These are phyloP conservation scores for Daubentonia madagascariensis DNA, from an alignment of 2,113 vertebrate species.

Conservation along the genomic window DNA sequence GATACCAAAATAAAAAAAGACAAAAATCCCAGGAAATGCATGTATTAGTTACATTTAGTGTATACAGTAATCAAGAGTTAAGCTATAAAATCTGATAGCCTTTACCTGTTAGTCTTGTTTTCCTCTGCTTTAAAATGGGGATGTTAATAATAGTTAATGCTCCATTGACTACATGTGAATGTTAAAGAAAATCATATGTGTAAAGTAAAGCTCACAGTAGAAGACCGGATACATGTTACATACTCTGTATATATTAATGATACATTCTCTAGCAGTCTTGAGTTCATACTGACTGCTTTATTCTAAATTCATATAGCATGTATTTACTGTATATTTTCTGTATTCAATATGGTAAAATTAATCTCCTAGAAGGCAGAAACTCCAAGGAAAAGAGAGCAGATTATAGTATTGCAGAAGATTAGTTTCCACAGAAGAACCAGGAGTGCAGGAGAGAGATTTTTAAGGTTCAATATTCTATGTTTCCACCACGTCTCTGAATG, in stretches of 20 bases:
- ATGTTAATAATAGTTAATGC: background rate
- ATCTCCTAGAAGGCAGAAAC: background rate
- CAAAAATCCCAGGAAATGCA: background rate
- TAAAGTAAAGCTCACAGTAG: background rate
- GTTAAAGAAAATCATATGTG: background rate
- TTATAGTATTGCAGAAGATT: too few relatives aligned
- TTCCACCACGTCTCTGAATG: background rate
- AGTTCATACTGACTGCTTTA: background rate
- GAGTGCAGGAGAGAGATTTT: background rate
- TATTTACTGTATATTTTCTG: background rate
- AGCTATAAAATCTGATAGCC: background rate
- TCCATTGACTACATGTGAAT: rapidly evolving
- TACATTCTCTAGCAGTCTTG: background rate
- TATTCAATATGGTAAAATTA: background rate
- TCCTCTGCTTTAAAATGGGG: background rate
- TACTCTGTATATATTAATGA: background rate
- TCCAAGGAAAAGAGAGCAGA: background rate
- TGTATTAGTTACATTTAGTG: rapidly evolving
- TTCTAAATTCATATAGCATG: background rate
- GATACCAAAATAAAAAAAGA: background rate
- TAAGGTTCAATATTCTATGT: background rate
- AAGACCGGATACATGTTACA: background rate
- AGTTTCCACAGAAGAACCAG: background rate
- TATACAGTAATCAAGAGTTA: background rate
- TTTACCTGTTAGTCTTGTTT: background rate